phyloP scores from a whole-genome alignment of 2,888 invertebrate species.

The Ctena decussata region DNA sequence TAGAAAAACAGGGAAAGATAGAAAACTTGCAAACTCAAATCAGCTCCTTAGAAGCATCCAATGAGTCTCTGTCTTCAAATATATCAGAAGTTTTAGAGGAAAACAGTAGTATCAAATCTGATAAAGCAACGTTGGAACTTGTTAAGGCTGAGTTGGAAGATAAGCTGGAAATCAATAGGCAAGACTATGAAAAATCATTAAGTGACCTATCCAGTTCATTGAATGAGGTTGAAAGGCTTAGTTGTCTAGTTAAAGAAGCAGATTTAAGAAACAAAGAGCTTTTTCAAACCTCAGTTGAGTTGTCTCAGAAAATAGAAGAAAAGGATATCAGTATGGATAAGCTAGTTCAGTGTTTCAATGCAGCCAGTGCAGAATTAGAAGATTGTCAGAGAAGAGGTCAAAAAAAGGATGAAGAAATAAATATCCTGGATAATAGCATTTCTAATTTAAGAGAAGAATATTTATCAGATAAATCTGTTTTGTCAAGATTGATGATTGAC shows the following conservation, averaged over 20 bases:
- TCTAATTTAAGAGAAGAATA: conserved; percentile 20
- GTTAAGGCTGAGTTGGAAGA: background rate
- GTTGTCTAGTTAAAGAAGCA: conserved; percentile 30
- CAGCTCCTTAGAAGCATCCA: background rate
- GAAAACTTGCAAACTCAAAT: background rate
- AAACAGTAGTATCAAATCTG: background rate
- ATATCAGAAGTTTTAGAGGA: background rate
- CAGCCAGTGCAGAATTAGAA: background rate
- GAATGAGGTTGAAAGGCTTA: conserved; percentile 29
- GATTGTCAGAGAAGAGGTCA: background rate
- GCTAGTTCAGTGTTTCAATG: conserved; percentile 27
- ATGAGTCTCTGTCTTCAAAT: background rate
- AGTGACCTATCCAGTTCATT: background rate
- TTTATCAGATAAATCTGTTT: conserved; percentile 53
- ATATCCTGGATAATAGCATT: conserved; percentile 25
- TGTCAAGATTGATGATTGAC: conserved; percentile 46
- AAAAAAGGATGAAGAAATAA: conserved; percentile 23
- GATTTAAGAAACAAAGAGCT: conserved; percentile 26
- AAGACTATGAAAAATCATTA: background rate
- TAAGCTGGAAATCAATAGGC: background rate
- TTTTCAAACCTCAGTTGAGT: background rate
- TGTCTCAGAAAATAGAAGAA: conserved; percentile 24
- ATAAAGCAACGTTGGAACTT: background rate
- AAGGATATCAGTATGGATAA: conserved; percentile 33
- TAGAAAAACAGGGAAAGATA: background rate